Base-by-base conservation (phyloP, 2,797 vertebrate genomes). In the Xerus rutilus region DNA sequence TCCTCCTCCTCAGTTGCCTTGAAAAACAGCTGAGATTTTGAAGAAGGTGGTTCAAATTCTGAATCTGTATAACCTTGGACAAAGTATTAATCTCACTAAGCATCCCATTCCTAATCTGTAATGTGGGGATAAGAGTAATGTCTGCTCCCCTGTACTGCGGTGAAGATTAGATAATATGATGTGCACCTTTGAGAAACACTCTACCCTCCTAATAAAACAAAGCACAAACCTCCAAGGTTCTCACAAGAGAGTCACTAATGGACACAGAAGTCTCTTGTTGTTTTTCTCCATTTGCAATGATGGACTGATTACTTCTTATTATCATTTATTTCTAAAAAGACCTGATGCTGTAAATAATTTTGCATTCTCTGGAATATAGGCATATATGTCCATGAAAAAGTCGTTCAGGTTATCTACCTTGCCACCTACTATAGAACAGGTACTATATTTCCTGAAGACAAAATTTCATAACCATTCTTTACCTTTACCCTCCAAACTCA, bases 271-370 rank as follows among this genome's bases (percentile, higher is more conserved):
- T 20, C 6, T 77, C 30, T 65, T 39, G 57, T 30, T 45, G 32
- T n/a, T 87, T 74, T n/a, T 81, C 32, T 86, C 72, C 30, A 91
- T 89, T 67, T 94, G 47, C 39, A 86, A 1, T 69, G 28, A 45
- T 32, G 3, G 17, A 2, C 32, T 30, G 43, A 77, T 72, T 43
- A 43, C 13, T 76, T 94, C 59, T 89, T 89, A 64, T 43, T 76
- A 35, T 30, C 17, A 62, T 25, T 62, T 62, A 10, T 23, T 62
- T 62, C 45, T 72, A 52, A 9, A 64, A 86, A 86, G 49, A 4
- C 35, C 62, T 90, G 25, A 70, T 88, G 45, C 23, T 12, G 1
- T 76, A 70, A 92, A 74, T 94, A 91, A 85, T 91, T 94, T 64
- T 49, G 21, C 35, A n/a, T 25, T 88, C 17, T 78, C 49, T 84